phyloP scores from a whole-genome alignment of 2,113 vertebrate genomes.

The Machaerirhynchus nigripectus region DNA sequence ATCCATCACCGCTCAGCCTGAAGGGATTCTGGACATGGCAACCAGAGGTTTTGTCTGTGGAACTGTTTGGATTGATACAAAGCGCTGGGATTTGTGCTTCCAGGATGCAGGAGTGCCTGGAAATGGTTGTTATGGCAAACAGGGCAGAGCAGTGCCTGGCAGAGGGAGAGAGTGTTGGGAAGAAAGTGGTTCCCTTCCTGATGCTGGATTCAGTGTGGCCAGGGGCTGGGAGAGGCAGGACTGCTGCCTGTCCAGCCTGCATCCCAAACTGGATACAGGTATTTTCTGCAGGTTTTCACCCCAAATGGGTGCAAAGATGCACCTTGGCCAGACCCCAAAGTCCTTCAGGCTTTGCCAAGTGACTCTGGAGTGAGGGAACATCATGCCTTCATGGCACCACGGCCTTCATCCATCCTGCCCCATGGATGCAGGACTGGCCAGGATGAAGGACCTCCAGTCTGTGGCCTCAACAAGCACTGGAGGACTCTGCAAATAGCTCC shows the following conservation, averaged over 20 bases:
- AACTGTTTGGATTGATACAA: slow-evolving; percentile 61
- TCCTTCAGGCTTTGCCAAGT: neutral
- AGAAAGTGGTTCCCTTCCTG: neutral
- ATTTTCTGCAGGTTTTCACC: neutral
- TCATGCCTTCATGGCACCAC: no score
- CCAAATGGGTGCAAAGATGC: neutral
- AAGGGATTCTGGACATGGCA: slow-evolving; percentile 1
- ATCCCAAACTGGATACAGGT: no score
- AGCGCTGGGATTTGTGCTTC: slow-evolving; percentile 26
- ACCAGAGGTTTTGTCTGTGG: slow-evolving; percentile 59
- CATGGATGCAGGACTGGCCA: accelerated
- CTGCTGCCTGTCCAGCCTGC: neutral
- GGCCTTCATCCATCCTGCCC: no score
- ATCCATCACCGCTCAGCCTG: neutral
- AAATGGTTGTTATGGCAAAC: slow-evolving; percentile 66
- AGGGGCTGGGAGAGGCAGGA: neutral
- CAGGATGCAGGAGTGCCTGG: slow-evolving; percentile 57
- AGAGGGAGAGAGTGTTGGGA: slow-evolving; percentile 12
- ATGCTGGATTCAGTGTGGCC: neutral
- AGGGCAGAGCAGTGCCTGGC: slow-evolving; percentile 5
- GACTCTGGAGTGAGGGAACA: neutral
- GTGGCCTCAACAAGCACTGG: accelerated
- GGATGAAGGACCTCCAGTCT: neutral
- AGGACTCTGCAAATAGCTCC: neutral
- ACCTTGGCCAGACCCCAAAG: neutral